Evolutionary conservation across 30 jellyfish, hydroid and myxozoan genomes (phyloP), one percentile per base, ranked within the genome.

Genomic region (Aurelia aurita): DNA sequence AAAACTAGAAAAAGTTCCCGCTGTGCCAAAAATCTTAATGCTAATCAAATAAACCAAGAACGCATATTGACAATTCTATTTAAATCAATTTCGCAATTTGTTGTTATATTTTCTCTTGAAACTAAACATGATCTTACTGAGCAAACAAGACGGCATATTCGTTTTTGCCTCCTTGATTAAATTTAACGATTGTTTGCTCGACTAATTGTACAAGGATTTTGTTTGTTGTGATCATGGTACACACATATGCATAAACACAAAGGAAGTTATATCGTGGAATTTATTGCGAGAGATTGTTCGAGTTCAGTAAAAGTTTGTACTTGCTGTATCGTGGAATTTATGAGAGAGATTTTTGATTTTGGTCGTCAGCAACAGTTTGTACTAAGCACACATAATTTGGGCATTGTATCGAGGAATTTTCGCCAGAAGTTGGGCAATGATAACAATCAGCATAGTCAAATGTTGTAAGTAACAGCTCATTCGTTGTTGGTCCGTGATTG

Each of bases 151-250:
- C 44, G 44, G 66, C 63, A 28, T 54, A 21, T 39, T 35, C 67
- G 55, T 47, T 77, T 60, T 77, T 27, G 22, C 28, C 58, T 18
- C 1, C 21, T 62, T 68, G 79, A 77, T 77, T 77, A 77, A 54
- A 77, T 77, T 58, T 77, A 58, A 77, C 88, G 71, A 39, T 63
- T 77, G 88, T 77, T 29, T 77, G 70, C 88, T 51, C 13, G 32
- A 22, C 70, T 68, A 58, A 77, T 77, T 77, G 79, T 77, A 25
- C 45, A 15, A 10, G 78, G 79, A n/a, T 31, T 28, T 28, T 72
- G 59, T 51, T 34, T 39, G 51, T 39, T 39, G 9, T 39, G 51
- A 0, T 39, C 51, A 39, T 39, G 59, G 11, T 53, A 57, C 58
- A 10, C 31, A 9, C 26, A 27, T 53, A 21, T 51, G 70, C 70